A percentile compares a stretch with the other conserved stretches of the same genome.
These are phyloP conservation scores for Neomonachus schauinslandi DNA, from an alignment of 2,113 vertebrate species.

Conservation along the genomic window DNA sequence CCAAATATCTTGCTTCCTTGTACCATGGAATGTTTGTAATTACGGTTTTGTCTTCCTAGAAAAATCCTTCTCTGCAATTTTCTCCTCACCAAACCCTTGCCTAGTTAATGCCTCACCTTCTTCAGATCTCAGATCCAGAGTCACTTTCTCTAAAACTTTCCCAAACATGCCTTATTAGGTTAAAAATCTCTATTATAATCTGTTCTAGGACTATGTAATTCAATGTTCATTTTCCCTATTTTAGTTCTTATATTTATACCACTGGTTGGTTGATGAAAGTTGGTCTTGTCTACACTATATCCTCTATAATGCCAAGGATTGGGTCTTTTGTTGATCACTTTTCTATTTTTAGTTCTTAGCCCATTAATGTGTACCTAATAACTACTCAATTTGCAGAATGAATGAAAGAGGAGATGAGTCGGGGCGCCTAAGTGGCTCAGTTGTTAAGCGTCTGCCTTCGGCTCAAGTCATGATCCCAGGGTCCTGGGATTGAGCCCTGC, in stretches of 20 bases:
- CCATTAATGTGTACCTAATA: not conserved
- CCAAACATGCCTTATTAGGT: not conserved
- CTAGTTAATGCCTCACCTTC: not conserved
- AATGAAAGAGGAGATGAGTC: not conserved
- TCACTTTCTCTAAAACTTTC: not conserved
- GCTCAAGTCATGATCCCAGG: no score
- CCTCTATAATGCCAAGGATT: not conserved
- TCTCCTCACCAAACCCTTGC: not conserved
- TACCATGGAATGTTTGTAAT: not conserved
- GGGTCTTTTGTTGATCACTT: not conserved
- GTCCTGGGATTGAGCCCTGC: no score
- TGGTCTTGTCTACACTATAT: not conserved
- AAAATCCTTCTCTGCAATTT: not conserved
- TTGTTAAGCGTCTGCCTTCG: no score
- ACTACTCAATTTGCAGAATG: not conserved
- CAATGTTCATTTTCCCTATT: not conserved
- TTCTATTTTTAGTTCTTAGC: not conserved
- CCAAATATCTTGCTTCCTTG: not conserved
- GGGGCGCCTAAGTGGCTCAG: no score
- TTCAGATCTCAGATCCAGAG: not conserved
- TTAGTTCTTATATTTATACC: not conserved
- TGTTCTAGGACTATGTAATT: not conserved
- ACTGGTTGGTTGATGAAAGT: not conserved
- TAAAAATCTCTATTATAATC: not conserved
- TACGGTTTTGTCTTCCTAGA: not conserved